A percentile compares a stretch with the other conserved stretches of the same genome.
Evolutionary conservation across 2,888 invertebrate species (phyloP).

Genomic region (Carcina quercana): DNA sequence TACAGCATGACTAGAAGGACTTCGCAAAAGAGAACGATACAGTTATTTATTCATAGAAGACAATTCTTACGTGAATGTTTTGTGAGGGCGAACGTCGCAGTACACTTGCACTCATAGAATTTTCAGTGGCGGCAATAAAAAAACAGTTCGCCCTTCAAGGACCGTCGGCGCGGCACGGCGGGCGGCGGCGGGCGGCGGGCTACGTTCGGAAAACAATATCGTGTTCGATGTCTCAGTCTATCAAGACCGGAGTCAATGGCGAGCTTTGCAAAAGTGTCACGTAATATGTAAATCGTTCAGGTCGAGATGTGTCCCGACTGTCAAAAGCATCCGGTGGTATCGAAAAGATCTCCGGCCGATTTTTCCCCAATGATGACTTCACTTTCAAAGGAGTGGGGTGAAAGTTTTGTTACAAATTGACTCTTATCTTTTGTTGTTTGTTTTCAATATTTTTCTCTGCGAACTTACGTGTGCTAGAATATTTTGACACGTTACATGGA

Average conservation of each 20-base stretch:
- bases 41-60: constrained; percentile 22
- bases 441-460: background rate
- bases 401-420: constrained; percentile 33
- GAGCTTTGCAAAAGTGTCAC: constrained; percentile 67
- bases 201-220: constrained; percentile 65
- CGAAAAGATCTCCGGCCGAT: constrained; percentile 52
- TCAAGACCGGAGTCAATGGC: constrained; percentile 62
- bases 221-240: constrained; percentile 63
- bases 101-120: constrained; percentile 44
- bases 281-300: constrained; percentile 73
- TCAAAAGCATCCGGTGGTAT: constrained; percentile 55
- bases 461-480: background rate
- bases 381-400: constrained; percentile 40
- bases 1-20: too few relatives aligned
- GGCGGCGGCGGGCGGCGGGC: constrained; percentile 43
- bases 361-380: constrained; percentile 56
- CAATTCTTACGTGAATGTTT: constrained; percentile 8
- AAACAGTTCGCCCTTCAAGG: constrained; percentile 47
- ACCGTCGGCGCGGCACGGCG: too few relatives aligned
- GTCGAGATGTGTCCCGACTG: constrained; percentile 68
- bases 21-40: too few relatives aligned
- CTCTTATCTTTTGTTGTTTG: constrained; percentile 22
- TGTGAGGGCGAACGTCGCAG: constrained; percentile 23
- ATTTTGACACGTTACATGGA: too few relatives aligned
- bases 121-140: constrained; percentile 52